Evolutionary conservation across 2,113 vertebrate genomes (phyloP).

Genomic region (Sander lucioperca): DNA sequence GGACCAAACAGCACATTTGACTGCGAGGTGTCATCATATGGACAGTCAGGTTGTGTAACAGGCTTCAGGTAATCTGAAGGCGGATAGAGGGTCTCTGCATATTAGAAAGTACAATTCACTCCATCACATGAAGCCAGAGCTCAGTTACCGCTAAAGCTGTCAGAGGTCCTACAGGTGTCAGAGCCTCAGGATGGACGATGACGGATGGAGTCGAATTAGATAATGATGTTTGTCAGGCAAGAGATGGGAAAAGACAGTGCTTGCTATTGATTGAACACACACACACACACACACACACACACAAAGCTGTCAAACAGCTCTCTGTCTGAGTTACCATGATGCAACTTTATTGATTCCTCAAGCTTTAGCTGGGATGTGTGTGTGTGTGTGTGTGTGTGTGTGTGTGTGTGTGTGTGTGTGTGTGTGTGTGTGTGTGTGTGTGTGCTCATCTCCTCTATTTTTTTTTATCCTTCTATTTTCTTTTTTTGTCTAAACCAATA

Average conservation of each 20-base stretch:
- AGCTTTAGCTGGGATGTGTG: not conserved
- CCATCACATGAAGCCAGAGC: not conserved
- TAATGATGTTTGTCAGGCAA: not conserved
- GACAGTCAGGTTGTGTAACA: conserved; percentile 6
- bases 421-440: too few species aligned
- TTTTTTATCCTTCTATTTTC: too few species aligned
- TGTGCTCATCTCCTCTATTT: too few species aligned
- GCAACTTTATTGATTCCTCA: not conserved
- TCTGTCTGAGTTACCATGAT: not conserved
- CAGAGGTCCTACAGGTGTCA: not conserved
- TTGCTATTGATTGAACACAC: not conserved
- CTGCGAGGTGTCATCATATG: not conserved
- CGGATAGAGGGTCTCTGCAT: not conserved
- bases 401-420: too few species aligned
- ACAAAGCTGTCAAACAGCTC: not conserved
- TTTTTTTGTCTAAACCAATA: too few species aligned
- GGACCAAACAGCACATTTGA: not conserved
- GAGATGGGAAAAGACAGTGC: not conserved
- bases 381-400: not conserved
- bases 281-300: not conserved
- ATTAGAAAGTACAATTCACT: not conserved
- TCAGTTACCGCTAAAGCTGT: not conserved
- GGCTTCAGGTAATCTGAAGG: not conserved
- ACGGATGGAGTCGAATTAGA: too few species aligned
- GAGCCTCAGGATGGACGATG: not conserved